phyloP scores from a whole-genome alignment of 1,140 invertebrate genomes.

The Heliconius melpomene region DNA sequence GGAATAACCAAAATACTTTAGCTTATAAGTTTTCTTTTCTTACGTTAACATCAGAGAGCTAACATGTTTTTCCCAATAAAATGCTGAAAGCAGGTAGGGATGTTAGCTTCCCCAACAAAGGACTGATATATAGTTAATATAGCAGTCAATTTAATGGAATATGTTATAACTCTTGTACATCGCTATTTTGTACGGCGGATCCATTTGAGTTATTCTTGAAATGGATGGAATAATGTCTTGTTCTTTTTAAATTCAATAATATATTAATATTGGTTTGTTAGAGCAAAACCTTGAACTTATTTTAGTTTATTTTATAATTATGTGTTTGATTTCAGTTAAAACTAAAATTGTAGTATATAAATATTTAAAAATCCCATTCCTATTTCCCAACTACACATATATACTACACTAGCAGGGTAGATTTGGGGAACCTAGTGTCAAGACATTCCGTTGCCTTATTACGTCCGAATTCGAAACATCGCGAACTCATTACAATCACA shows the following conservation, averaged over 20 bases:
- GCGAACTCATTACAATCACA: no score
- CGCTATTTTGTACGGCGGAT: background rate
- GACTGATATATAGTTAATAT: conserved; percentile 36
- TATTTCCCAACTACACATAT: no score
- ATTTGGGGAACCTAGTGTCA: no score
- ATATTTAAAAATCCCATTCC: no score
- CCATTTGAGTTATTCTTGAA: background rate
- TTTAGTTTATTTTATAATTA: no score
- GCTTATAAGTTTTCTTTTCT: background rate
- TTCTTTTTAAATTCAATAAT: no score
- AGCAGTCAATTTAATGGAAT: conserved; percentile 38
- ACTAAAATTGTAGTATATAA: no score
- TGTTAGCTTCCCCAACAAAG: conserved; percentile 19
- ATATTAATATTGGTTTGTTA: background rate
- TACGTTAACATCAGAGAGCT: conserved; percentile 13
- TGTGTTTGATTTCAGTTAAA: no score
- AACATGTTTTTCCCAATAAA: conserved; percentile 30
- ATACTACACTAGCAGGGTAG: no score
- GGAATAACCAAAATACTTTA: background rate
- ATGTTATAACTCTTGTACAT: conserved; percentile 32
- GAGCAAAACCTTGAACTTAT: no score
- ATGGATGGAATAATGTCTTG: background rate
- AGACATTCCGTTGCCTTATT: no score
- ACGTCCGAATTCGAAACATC: no score
- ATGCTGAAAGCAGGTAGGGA: conserved; percentile 26